These are phyloP conservation scores for Nemapogon koenigi DNA, from an alignment of 2,888 invertebrate genomes.

Conservation along the genomic window DNA sequence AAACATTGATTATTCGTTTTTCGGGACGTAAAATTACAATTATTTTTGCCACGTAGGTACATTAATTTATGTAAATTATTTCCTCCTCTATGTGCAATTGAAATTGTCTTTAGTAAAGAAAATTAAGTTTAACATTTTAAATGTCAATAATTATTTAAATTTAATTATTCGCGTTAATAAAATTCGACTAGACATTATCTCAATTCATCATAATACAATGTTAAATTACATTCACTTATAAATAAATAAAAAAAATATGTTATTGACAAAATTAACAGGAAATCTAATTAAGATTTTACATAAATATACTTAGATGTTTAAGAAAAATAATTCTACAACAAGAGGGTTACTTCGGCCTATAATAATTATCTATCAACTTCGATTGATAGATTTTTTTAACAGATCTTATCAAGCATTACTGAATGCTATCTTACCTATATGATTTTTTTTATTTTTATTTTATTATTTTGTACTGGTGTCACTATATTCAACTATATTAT, in stretches of 20 bases:
- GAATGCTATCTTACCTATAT: not conserved
- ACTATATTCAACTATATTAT: too few species aligned
- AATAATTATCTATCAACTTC: too few species aligned
- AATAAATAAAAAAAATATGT: not conserved
- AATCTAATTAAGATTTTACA: not conserved
- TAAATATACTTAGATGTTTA: too few species aligned
- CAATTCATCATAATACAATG: too few species aligned
- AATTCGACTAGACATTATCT: too few species aligned
- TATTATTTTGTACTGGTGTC: conserved; percentile 1
- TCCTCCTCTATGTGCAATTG: too few species aligned
- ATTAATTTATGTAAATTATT: too few species aligned
- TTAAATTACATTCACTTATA: too few species aligned
- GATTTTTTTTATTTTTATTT: not conserved
- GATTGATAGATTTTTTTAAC: conserved; percentile 11
- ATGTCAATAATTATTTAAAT: conserved; percentile 1
- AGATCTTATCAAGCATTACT: conserved; percentile 4
- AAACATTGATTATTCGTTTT: too few species aligned
- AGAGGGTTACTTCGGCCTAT: conserved; percentile 44
- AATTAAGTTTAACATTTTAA: not conserved
- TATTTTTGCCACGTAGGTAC: too few species aligned
- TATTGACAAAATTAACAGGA: not conserved
- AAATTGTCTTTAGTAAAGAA: not conserved
- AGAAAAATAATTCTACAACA: conserved; percentile 25
- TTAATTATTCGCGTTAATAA: too few species aligned
- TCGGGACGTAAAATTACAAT: too few species aligned